Conservation (phyloP, 2,888 invertebrate species). For the Drosophila bunnanda region DNA sequence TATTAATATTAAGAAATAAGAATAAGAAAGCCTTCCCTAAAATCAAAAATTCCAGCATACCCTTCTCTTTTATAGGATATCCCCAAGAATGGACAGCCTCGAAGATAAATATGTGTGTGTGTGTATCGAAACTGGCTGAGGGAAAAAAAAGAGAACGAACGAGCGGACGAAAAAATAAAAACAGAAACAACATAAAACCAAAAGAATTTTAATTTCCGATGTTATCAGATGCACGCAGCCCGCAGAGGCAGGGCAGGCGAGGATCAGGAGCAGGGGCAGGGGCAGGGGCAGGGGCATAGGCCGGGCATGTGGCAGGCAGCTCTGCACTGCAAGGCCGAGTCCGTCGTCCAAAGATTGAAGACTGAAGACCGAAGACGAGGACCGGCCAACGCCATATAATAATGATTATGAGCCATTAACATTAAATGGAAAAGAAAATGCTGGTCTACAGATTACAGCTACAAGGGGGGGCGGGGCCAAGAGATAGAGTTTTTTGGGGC, state of each 20-base stretch:
- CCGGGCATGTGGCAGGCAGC: constrained; percentile 33
- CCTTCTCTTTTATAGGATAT: constrained; percentile 35
- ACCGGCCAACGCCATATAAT: constrained; percentile 80
- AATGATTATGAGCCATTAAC: constrained; percentile 81
- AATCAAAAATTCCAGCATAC: not conserved
- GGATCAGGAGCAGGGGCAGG: constrained; percentile 16
- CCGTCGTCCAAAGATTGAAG: constrained; percentile 39
- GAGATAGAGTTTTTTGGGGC: constrained; percentile 1
- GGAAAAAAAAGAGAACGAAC: constrained; percentile 41
- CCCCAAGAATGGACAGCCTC: constrained; percentile 31
- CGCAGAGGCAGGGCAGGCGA: constrained; percentile 46
- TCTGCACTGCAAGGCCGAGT: constrained; percentile 71
- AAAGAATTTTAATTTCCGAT: constrained; percentile 83
- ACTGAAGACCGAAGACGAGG: constrained; percentile 46
- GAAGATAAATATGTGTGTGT: constrained; percentile 40
- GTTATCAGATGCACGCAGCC: constrained; percentile 81
- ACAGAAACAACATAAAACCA: constrained; percentile 74
- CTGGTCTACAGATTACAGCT: constrained; percentile 78
- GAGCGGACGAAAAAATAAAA: constrained; percentile 27
- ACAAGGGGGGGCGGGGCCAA: constrained; percentile 50
- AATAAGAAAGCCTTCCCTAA: not conserved
- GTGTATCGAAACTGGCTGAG: constrained; percentile 59
- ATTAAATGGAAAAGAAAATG: constrained; percentile 82
- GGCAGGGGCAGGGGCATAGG: constrained; percentile 3
- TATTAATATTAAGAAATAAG: no score